Conservation (phyloP, 1,140 invertebrate genomes). For the Drosophila rhopaloa region DNA sequence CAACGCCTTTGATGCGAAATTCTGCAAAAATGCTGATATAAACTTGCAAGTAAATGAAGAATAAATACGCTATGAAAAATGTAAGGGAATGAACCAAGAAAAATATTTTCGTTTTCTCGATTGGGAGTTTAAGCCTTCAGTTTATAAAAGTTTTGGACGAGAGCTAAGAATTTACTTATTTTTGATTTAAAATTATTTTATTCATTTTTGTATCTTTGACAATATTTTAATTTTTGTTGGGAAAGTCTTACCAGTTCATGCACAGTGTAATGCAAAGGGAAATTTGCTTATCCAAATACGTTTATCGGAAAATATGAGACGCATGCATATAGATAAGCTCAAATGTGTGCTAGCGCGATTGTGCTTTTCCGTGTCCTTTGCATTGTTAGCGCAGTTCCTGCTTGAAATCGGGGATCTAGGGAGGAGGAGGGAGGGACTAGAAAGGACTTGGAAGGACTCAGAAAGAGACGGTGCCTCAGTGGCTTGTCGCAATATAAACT, state of each 20-base stretch:
- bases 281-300: conserved; percentile 45
- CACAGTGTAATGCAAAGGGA: conserved; percentile 29
- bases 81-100: too few relatives aligned
- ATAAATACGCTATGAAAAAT: not conserved
- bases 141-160: too few relatives aligned
- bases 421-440: not conserved
- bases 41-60: not conserved
- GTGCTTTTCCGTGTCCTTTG: conserved; percentile 38
- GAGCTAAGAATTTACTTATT: not conserved
- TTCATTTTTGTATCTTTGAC: not conserved
- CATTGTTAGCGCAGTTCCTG: conserved; percentile 43
- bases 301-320: conserved; percentile 54
- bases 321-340: conserved; percentile 35
- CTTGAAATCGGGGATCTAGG: conserved; percentile 3
- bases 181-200: not conserved
- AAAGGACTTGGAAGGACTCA: not conserved
- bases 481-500: conserved; percentile 66
- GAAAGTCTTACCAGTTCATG: not conserved
- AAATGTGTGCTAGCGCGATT: conserved; percentile 21
- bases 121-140: too few relatives aligned
- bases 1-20: not conserved
- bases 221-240: not conserved
- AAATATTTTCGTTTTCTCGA: too few relatives aligned
- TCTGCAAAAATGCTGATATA: not conserved
- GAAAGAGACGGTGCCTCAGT: conserved; percentile 27